Conservation (phyloP, 92 coral and sea anemone genomes). For the Zoanthus sociatus region DNA sequence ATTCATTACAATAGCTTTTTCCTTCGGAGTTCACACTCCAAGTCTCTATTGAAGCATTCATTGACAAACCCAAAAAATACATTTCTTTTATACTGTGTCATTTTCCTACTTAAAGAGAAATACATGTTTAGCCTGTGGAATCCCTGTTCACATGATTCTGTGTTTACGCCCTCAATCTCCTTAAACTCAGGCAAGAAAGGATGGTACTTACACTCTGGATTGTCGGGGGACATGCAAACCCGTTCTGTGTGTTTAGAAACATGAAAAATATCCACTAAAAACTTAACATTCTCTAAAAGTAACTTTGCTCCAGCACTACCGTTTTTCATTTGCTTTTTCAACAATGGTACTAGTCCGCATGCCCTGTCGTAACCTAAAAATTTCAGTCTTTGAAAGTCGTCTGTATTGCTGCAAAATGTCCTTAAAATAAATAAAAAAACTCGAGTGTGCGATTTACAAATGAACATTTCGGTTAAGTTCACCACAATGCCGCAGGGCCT, state of each 20-base stretch:
- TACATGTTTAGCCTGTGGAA: slow-evolving; percentile 70
- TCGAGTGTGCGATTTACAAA: slow-evolving; percentile 48
- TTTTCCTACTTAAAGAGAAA: slow-evolving; percentile 59
- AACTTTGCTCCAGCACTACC: slow-evolving; percentile 56
- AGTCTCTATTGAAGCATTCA: slow-evolving; percentile 41
- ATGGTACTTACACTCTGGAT: slow-evolving; percentile 42
- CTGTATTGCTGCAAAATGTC: slow-evolving; percentile 43
- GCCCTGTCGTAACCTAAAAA: slow-evolving; percentile 29
- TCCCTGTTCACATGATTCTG: slow-evolving; percentile 78
- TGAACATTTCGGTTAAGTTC: slow-evolving; percentile 56
- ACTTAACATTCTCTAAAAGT: slow-evolving; percentile 43
- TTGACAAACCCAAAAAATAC: slow-evolving; percentile 52
- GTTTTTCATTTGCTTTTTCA: slow-evolving; percentile 28
- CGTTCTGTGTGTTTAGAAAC: slow-evolving; percentile 42
- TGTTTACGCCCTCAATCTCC: slow-evolving; percentile 65
- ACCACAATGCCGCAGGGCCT: slow-evolving; percentile 56
- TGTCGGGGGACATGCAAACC: slow-evolving; percentile 49
- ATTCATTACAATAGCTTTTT: slow-evolving; percentile 34
- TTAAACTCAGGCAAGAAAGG: slow-evolving; percentile 10
- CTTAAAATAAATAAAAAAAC: slow-evolving; percentile 45
- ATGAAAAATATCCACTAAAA: slow-evolving; percentile 45
- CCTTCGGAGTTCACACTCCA: slow-evolving; percentile 41
- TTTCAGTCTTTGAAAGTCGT: slow-evolving; percentile 48
- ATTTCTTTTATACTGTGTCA: slow-evolving; percentile 49
- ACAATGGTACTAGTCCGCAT: slow-evolving; percentile 38